Evolutionary conservation across 1,140 invertebrate genomes (phyloP).

Genomic region (Oreohelix idahoensis): DNA sequence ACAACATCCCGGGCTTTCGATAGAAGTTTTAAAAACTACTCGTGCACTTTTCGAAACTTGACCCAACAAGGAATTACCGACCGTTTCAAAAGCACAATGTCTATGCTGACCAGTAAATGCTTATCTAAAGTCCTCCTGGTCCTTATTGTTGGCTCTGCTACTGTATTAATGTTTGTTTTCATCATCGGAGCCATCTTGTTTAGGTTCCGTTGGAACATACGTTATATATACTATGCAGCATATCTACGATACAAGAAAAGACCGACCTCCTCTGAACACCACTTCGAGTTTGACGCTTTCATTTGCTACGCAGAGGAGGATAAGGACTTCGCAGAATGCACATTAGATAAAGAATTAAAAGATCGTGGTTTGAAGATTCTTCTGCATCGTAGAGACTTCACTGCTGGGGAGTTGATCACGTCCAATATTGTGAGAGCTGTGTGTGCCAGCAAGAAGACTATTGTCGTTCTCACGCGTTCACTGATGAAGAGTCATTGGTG

Average conservation of each 20-base stretch:
- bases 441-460: conserved; percentile 77
- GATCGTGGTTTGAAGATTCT: conserved; percentile 46
- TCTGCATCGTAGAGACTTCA: conserved; percentile 61
- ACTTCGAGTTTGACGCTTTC: conserved; percentile 55
- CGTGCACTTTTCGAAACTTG: conserved; percentile 39
- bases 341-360: conserved; percentile 48
- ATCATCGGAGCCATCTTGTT: conserved; percentile 42
- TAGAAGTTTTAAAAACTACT: conserved; percentile 18
- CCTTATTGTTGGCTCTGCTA: conserved; percentile 8
- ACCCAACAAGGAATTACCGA: background rate
- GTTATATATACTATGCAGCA: conserved; percentile 55
- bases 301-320: conserved; percentile 53
- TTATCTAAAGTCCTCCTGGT: conserved; percentile 32
- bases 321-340: conserved; percentile 40
- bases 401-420: conserved; percentile 73
- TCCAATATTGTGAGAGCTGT: conserved; percentile 78
- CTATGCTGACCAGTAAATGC: conserved; percentile 40
- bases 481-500: conserved; percentile 82
- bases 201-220: conserved; percentile 53
- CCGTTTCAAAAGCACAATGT: conserved; percentile 28
- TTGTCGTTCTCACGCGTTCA: conserved; percentile 78
- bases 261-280: background rate
- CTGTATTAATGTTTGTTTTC: conserved; percentile 35
- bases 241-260: conserved; percentile 38
- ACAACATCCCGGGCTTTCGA: background rate